A percentile compares a stretch with the other conserved stretches of the same genome.
Evolutionary conservation across 2,888 invertebrate genomes (phyloP).

Genomic region (Ochlodes sylvanus): DNA sequence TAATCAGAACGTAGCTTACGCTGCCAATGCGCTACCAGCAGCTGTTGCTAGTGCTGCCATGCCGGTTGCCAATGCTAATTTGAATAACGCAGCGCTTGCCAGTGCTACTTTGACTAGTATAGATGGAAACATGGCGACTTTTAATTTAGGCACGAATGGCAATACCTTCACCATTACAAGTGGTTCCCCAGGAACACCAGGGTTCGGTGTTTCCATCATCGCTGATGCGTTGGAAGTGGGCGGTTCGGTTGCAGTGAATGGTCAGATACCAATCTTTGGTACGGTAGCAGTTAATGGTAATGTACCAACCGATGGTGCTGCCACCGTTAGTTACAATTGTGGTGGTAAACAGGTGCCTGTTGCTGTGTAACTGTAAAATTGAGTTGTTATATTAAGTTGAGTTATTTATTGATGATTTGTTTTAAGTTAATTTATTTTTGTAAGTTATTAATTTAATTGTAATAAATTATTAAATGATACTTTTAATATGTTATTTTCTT

Average conservation of each 20-base stretch:
- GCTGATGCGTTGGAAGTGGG: slow-evolving; percentile 63
- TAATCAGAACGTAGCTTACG: background rate
- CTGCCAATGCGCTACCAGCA: background rate
- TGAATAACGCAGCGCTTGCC: slow-evolving; percentile 38
- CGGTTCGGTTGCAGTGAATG: slow-evolving; percentile 62
- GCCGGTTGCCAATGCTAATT: slow-evolving; percentile 24
- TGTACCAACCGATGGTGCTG: slow-evolving; percentile 60
- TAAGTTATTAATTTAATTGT: background rate
- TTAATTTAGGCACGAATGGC: slow-evolving; percentile 49
- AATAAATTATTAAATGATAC: slow-evolving; percentile 15
- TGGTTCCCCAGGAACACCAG: slow-evolving; percentile 49
- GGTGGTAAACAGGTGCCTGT: slow-evolving; percentile 26
- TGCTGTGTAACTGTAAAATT: background rate
- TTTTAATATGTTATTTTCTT: background rate
- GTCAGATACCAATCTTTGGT: slow-evolving; percentile 64
- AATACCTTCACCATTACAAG: slow-evolving; percentile 48
- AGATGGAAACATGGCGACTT: slow-evolving; percentile 49
- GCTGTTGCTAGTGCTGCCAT: background rate
- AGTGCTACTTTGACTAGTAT: slow-evolving; percentile 42
- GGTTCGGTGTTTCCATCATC: slow-evolving; percentile 58
- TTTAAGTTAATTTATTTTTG: slow-evolving; percentile 12
- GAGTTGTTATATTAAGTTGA: background rate
- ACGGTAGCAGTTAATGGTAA: slow-evolving; percentile 60
- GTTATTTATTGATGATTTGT: slow-evolving; percentile 18
- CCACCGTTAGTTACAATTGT: slow-evolving; percentile 57